Percentiles rank a stretch among this genome's conserved stretches.
Evolutionary conservation across 2,888 invertebrate species (phyloP).

Genomic region (Netelia fuscicornis): DNA sequence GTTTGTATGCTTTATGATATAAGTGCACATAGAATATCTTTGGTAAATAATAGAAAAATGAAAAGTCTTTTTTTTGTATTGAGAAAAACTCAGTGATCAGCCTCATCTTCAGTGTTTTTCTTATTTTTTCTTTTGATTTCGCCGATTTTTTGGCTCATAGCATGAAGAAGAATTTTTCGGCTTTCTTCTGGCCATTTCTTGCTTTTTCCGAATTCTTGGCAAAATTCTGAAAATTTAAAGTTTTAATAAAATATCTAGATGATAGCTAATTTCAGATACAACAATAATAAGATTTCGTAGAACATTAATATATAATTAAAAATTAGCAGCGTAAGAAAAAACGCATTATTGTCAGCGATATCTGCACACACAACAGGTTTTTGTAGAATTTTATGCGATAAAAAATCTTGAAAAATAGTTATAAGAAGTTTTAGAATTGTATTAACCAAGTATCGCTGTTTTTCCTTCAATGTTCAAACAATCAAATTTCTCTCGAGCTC

Average conservation of each 20-base stretch:
- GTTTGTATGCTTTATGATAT: too few relatives aligned
- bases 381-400: slow-evolving; percentile 18
- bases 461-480: slow-evolving; percentile 27
- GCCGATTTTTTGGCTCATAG: slow-evolving; percentile 22
- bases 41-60: background rate
- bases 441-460: slow-evolving; percentile 29
- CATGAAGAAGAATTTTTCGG: slow-evolving; percentile 25
- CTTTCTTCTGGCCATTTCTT: slow-evolving; percentile 38
- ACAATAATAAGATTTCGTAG: slow-evolving; percentile 19
- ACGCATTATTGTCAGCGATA: background rate
- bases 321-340: too few relatives aligned
- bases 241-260: slow-evolving; percentile 27
- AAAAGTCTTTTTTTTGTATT: slow-evolving; percentile 11
- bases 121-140: background rate
- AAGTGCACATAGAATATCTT: too few relatives aligned
- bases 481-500: slow-evolving; percentile 34
- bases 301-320: too few relatives aligned
- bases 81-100: slow-evolving; percentile 18
- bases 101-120: slow-evolving; percentile 1
- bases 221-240: slow-evolving; percentile 41
- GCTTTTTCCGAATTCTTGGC: slow-evolving; percentile 33
- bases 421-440: background rate
- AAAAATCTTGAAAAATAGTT: background rate
- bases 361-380: slow-evolving; percentile 28
- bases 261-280: slow-evolving; percentile 28